Evolutionary conservation across 2,113 vertebrate genomes (phyloP).

Genomic region (Odocoileus hemionus): DNA sequence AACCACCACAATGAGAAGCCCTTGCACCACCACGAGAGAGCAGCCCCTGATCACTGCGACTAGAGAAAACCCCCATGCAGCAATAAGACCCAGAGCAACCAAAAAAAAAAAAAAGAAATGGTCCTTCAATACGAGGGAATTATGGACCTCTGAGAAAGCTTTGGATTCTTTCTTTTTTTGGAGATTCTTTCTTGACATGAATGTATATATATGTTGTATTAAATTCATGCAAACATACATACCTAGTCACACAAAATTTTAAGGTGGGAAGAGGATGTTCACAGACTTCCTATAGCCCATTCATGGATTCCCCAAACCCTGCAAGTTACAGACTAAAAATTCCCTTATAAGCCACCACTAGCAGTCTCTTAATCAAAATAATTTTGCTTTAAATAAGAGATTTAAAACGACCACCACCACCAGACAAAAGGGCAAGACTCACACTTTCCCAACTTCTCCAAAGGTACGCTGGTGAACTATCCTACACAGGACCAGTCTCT

Average conservation of each 20-base stretch:
- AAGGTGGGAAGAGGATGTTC: background rate
- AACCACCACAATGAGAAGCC: background rate
- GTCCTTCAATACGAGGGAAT: background rate
- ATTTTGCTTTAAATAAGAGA: background rate
- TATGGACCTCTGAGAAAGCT: background rate
- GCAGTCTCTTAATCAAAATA: conserved; percentile 1
- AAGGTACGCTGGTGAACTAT: background rate
- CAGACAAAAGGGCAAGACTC: background rate
- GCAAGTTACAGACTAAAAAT: background rate
- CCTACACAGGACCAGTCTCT: background rate
- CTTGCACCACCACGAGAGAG: background rate
- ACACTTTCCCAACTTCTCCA: background rate
- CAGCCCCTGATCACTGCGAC: background rate
- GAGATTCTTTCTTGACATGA: background rate
- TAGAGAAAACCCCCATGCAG: background rate
- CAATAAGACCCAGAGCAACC: background rate
- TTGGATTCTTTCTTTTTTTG: background rate
- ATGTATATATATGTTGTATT: background rate
- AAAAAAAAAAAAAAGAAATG: background rate
- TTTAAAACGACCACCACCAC: background rate
- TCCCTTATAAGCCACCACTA: background rate
- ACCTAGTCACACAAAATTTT: background rate
- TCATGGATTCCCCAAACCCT: background rate
- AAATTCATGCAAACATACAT: background rate
- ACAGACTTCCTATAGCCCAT: background rate